Conservation (phyloP, 2,888 invertebrate species). For the Ectemnius lituratus region DNA sequence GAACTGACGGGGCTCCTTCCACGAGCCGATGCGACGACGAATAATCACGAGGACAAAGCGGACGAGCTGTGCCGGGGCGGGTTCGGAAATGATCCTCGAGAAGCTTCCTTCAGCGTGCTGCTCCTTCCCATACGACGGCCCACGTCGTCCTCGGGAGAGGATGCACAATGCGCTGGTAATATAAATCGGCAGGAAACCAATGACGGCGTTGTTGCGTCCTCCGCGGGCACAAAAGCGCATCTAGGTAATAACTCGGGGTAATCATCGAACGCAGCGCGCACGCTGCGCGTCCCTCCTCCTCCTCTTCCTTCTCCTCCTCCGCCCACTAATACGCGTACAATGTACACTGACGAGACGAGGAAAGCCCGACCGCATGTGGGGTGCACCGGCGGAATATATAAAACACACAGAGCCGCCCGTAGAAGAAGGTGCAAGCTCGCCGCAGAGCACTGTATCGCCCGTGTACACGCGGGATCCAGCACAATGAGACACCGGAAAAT, state of each 20-base stretch:
- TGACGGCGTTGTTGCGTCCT: slow-evolving; percentile 44
- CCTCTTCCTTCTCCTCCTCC: not conserved
- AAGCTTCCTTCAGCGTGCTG: slow-evolving; percentile 46
- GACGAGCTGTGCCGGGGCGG: slow-evolving; percentile 27
- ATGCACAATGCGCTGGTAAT: slow-evolving; percentile 47
- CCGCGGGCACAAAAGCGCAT: slow-evolving; percentile 64
- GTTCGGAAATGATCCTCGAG: slow-evolving; percentile 57
- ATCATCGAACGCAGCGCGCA: slow-evolving; percentile 65
- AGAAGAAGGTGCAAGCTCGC: slow-evolving; percentile 3
- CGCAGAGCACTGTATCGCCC: not conserved
- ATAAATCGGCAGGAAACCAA: slow-evolving; percentile 55
- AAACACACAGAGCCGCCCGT: not conserved
- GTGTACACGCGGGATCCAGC: not conserved
- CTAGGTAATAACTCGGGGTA: slow-evolving; percentile 70
- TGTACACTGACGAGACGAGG: not conserved
- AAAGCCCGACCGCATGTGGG: not conserved
- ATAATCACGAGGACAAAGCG: slow-evolving; percentile 59
- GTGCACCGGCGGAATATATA: not conserved
- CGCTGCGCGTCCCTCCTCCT: not conserved
- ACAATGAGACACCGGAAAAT: slow-evolving; percentile 7
- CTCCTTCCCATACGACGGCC: slow-evolving; percentile 27
- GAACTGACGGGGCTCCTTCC: slow-evolving; percentile 41
- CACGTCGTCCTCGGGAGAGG: slow-evolving; percentile 40
- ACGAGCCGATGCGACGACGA: slow-evolving; percentile 56
- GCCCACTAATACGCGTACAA: slow-evolving; percentile 27